These are phyloP conservation scores for Macrotus californicus DNA, from an alignment of 2,113 vertebrate genomes.

Conservation along the genomic window DNA sequence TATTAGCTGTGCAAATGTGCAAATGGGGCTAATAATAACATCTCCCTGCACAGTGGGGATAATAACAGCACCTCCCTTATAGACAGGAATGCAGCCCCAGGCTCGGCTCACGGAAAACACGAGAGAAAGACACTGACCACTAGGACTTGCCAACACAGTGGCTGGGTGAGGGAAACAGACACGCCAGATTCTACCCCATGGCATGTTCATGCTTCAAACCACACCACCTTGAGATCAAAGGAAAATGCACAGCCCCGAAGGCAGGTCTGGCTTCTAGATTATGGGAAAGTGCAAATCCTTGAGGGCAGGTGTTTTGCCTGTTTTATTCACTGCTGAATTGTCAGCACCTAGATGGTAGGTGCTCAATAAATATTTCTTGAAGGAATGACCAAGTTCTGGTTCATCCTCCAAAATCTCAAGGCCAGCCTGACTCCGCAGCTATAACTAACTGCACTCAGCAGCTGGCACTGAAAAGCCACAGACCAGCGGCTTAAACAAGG, in stretches of 20 bases:
- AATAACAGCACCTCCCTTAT: not conserved
- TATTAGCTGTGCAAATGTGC: not conserved
- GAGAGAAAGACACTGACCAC: not conserved
- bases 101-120: not conserved
- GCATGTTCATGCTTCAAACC: not conserved
- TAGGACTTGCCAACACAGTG: not conserved
- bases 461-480: not conserved
- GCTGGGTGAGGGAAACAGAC: not conserved
- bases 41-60: not conserved
- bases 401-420: not conserved
- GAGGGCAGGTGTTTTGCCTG: not conserved
- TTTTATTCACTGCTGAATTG: not conserved
- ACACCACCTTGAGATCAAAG: not conserved
- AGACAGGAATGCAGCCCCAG: not conserved
- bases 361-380: not conserved
- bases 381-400: not conserved
- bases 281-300: not conserved
- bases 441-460: not conserved
- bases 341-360: not conserved
- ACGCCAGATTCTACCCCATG: not conserved
- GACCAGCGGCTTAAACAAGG: not conserved
- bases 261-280: not conserved
- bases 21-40: not conserved
- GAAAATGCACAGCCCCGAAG: not conserved
- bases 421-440: not conserved